Conservation (phyloP, 2,113 vertebrate genomes). For the Melanocharis versteri region DNA sequence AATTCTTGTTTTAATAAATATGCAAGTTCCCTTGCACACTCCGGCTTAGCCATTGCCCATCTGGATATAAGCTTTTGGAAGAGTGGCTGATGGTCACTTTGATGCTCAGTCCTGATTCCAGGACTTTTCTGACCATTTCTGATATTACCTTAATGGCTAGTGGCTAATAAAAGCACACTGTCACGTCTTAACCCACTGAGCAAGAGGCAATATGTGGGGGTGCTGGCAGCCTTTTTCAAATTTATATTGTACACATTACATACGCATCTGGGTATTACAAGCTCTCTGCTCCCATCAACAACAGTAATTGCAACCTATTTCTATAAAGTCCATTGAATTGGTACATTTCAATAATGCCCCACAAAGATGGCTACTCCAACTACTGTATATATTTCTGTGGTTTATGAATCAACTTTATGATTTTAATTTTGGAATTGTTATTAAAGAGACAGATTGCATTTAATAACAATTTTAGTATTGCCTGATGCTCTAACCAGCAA, state of each 20-base stretch:
- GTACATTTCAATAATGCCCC: constrained; percentile 34
- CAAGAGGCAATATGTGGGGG: not conserved
- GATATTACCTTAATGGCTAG: not conserved
- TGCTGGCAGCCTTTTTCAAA: not conserved
- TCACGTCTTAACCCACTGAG: not conserved
- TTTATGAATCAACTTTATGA: constrained; percentile 74
- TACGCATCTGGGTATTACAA: not conserved
- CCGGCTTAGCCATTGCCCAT: not conserved
- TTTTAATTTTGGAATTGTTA: constrained; percentile 71
- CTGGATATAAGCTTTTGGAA: not conserved
- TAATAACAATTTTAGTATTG: constrained; percentile 67
- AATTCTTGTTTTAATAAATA: not conserved
- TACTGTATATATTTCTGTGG: constrained; percentile 46
- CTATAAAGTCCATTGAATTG: constrained; percentile 20
- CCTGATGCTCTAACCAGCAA: constrained; percentile 47
- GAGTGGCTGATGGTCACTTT: not conserved
- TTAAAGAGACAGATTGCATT: constrained; percentile 72
- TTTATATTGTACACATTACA: constrained; percentile 1
- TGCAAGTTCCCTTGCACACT: not conserved
- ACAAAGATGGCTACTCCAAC: constrained; percentile 32
- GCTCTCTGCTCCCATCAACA: constrained; percentile 3
- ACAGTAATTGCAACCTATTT: constrained; percentile 29
- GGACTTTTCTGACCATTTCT: not conserved
- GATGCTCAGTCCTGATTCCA: not conserved
- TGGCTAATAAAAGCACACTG: not conserved